Conservation (phyloP, 2,113 vertebrate species). For the Pterocles gutturalis region DNA sequence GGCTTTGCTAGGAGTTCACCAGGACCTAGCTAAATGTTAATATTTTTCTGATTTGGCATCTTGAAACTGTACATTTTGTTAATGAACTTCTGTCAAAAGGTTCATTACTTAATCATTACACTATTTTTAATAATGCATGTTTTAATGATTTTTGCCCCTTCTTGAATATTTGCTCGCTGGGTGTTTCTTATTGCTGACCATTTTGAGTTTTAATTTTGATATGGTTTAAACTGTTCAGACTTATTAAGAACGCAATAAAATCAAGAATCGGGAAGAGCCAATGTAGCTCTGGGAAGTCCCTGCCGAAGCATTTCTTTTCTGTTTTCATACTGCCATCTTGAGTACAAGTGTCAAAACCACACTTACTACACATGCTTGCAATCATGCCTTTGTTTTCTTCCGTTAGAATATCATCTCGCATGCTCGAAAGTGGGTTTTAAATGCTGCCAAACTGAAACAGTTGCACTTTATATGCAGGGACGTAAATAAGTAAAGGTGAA, state of each 20-base stretch:
- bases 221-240: background rate
- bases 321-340: constrained; percentile 64
- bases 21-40: background rate
- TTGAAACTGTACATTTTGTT: background rate
- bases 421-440: background rate
- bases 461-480: background rate
- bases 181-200: background rate
- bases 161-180: background rate
- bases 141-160: background rate
- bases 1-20: background rate
- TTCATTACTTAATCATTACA: background rate
- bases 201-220: background rate
- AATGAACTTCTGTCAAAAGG: background rate
- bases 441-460: background rate
- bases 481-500: background rate
- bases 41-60: background rate
- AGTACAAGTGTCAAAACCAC: background rate
- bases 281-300: background rate
- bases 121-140: background rate
- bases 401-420: background rate
- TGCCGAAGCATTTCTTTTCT: background rate
- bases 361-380: background rate
- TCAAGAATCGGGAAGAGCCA: background rate
- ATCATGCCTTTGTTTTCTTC: background rate
- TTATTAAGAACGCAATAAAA: background rate